Base-by-base conservation (phyloP, 2,888 invertebrate species). In the Heliconius sara region DNA sequence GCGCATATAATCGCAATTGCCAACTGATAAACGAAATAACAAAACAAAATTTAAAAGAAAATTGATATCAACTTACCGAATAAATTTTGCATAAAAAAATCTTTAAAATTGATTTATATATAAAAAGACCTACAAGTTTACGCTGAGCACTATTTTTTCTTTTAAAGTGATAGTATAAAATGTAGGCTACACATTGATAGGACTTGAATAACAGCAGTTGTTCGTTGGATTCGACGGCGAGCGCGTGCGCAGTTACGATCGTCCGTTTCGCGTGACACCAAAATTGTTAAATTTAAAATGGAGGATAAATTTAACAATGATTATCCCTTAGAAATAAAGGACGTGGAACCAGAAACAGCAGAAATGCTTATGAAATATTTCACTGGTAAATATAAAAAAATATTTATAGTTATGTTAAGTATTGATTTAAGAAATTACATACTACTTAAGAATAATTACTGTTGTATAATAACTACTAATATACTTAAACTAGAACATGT, bases 311-410 rank as follows among this genome's bases (percentile, higher is more conserved):
- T 39, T 2, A 84, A 84, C 63, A 83, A 84, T 27, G 84, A 84
- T 66, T 86, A 84, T 75, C 86, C 86, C 0, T 79, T 83, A 75
- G 85, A 86, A 74, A 84, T 87, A 22, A 83, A 79, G 22, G 84
- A 86, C 74, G 85, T 87, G 16, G 87, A 86, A 30, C 75, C 82
- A 10, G 83, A 86, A 65, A 79, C 84, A 5, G 83, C 86, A 0
- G 82, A 83, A 75, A 78, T 79, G 72, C 81, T 87, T 22, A 86
- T 86, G 87, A 84, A 85, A 73, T 85, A 85, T 81, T 87, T 86
- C 73, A 86, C 84, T 79, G 86, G 87, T 87, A 78, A 84, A 79
- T 83, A 76, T 57, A 25, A 77, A 66, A 63, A 39, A 39, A 39
- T 34, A 39, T 39, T 39, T 39, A 39, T 39, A 1, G 34, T 39